Conservation (phyloP, 2,797 vertebrate species). For the Phoeniculus purpureus region DNA sequence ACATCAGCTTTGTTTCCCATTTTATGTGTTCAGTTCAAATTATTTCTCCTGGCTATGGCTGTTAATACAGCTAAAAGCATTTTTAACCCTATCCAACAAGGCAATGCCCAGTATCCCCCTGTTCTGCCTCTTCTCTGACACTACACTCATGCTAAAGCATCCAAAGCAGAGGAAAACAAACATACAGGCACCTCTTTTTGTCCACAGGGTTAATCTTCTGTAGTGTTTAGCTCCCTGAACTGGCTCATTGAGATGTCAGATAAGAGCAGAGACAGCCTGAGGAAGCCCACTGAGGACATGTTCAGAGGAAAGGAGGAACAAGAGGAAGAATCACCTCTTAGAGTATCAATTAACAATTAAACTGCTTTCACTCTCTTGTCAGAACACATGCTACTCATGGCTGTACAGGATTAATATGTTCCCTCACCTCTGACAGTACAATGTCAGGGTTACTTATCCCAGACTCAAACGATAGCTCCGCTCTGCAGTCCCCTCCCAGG, state of each 20-base stretch:
- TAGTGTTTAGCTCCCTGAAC: background rate
- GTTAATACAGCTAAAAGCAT: fast-evolving
- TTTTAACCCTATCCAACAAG: background rate
- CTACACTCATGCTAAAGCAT: background rate
- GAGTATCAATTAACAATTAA: background rate
- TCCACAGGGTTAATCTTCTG: background rate
- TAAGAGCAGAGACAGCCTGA: background rate
- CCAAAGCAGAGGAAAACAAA: background rate
- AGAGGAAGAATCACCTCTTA: background rate
- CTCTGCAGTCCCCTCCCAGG: background rate
- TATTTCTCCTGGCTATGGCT: background rate
- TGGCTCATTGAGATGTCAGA: background rate
- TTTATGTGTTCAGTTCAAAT: background rate
- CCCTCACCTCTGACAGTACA: background rate
- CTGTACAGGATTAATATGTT: background rate
- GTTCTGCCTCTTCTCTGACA: background rate
- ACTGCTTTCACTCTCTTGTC: background rate
- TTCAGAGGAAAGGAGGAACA: background rate
- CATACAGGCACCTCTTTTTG: fast-evolving
- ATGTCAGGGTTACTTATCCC: background rate
- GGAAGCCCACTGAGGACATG: background rate
- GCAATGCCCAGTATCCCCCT: background rate
- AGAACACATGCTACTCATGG: background rate
- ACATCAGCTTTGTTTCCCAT: background rate
- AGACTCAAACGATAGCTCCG: background rate